Base-by-base conservation (phyloP, 2,113 vertebrate genomes). In the Epinephelus lanceolatus region DNA sequence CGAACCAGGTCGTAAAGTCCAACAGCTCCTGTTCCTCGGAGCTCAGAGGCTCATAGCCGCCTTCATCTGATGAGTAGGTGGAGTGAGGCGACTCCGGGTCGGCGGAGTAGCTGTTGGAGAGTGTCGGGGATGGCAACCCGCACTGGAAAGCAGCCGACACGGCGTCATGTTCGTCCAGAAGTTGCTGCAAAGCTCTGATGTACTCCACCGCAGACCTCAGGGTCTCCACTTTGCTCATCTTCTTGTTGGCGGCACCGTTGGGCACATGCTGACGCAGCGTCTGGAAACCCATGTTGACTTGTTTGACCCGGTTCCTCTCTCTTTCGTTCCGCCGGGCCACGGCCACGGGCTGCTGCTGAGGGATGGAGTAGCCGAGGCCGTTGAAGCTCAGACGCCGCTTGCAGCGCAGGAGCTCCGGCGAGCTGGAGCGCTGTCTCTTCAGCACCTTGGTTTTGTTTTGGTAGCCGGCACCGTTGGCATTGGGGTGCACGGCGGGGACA, bases 171-270 rank as follows among this genome's bases (percentile, higher is more conserved):
- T 98, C 97, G 84, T 97, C 97, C 61, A 99, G 94, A 37, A 98
- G 96, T 59, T 96, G 94, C 93, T 99, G 98, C 85, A 99, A 84
- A 45, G 98, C 98, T 21, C 97, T 94, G 91, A 99, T 99, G 93
- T 99, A 99, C 92, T 98, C 96, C 86, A 97, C 98, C 18, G 98
- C 98, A 0, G 98, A 99, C 86, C 98, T 94, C 80, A 99, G 96
- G 0, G 98, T 99, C 94, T 99, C 98, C 92, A 98, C 98, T 63
- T 99, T 99, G 94, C 98, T 99, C 96, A 99, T 97, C 95, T 98
- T 99, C 96, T 97, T 98, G 95, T 96, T 98, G 84, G 98, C 97
- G 25, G 97, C 96, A 67, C 97, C 97, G 93, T 96, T 96, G 0
- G 98, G 98, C 88, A 99, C 98, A 83, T 98, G 98, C 91, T 99